Base-by-base conservation (phyloP, 2,888 invertebrate genomes). In the Drosophila austrosaltans region DNA sequence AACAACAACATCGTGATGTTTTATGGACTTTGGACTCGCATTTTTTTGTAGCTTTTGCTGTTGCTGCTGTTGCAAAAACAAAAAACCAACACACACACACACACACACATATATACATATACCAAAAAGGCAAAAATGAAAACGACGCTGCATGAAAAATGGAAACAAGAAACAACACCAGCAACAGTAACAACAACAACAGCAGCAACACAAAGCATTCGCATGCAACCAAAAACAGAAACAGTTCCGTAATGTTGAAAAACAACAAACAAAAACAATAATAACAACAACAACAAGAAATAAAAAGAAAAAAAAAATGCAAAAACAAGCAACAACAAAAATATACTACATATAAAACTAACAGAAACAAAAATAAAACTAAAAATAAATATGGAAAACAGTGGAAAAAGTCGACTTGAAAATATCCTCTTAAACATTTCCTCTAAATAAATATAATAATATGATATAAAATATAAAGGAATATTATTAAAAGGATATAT, bases 11-110 rank as follows among this genome's bases (percentile, higher is more conserved):
- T 76, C 80, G 78, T 85, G 83, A 86, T 86, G 83, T 88, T 88
- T 88, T 88, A 88, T 83, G 83, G 83, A 83, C 83, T 83, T 83
- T 88, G 76, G 88, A 83, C 83, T 88, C 74, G 79, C 79, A 76
- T 56, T 63, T 61, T 60, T 61, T 48, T 48, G 66, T 75, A 59
- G 48, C 64, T 61, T 48, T 48, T 48, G 61, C 44, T 60, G 56
- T 30, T 59, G 56, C 39, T 59, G 60, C 57, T 58, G 63, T 22
- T 70, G 48, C 63, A 71, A 44, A 70, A 70, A 42, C 53, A 69
- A 42, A 28, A 69, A 28, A 69, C 54, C 28, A 66, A 60, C 48
- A 53, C 10, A 12, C 20, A 39, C 32, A 39, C 4, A 56, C n/a
- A 30, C 59, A 40, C n/a, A 67, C 57, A 69, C 62, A 57, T 54